Evolutionary conservation across 1,140 invertebrate genomes (phyloP).

Genomic region (Cyrtorhinus lividipennis): DNA sequence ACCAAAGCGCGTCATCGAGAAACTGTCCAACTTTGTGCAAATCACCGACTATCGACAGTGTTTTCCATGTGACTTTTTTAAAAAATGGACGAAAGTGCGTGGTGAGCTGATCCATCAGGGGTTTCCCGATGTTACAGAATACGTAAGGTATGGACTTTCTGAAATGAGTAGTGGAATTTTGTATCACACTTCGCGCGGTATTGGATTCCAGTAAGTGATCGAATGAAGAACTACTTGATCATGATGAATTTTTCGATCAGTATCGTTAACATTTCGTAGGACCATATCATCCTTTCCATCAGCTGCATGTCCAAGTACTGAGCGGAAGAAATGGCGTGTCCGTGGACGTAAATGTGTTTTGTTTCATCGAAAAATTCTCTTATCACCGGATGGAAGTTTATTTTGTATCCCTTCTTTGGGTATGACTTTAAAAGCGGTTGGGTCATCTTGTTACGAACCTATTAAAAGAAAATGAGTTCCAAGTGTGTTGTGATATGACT

Average conservation of each 20-base stretch:
- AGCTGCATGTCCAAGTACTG: conserved; percentile 29
- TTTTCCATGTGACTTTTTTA: conserved; percentile 64
- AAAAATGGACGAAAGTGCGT: conserved; percentile 57
- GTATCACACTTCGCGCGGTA: not conserved
- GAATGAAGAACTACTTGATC: conserved; percentile 28
- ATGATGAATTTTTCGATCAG: conserved; percentile 42
- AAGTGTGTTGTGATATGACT: conserved; percentile 17
- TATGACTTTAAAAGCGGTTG: conserved; percentile 42
- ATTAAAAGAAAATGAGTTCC: conserved; percentile 42
- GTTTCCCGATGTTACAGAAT: conserved; percentile 51
- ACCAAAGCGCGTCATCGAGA: conserved; percentile 44
- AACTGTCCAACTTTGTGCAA: conserved; percentile 40
- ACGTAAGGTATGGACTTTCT: conserved; percentile 39
- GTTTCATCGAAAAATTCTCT: conserved; percentile 52
- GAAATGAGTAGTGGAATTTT: too few relatives aligned
- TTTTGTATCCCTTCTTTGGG: conserved; percentile 38
- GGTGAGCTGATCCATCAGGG: conserved; percentile 50
- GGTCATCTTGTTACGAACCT: conserved; percentile 28
- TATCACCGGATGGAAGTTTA: conserved; percentile 56
- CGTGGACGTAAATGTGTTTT: conserved; percentile 53
- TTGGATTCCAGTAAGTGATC: not conserved
- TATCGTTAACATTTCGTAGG: conserved; percentile 39
- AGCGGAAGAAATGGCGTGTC: conserved; percentile 26
- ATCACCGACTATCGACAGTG: conserved; percentile 50
- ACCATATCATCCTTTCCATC: conserved; percentile 44